phyloP scores from a whole-genome alignment of 37 sponge, comb jelly and placozoan species.

The Amphimedon queenslandica region DNA sequence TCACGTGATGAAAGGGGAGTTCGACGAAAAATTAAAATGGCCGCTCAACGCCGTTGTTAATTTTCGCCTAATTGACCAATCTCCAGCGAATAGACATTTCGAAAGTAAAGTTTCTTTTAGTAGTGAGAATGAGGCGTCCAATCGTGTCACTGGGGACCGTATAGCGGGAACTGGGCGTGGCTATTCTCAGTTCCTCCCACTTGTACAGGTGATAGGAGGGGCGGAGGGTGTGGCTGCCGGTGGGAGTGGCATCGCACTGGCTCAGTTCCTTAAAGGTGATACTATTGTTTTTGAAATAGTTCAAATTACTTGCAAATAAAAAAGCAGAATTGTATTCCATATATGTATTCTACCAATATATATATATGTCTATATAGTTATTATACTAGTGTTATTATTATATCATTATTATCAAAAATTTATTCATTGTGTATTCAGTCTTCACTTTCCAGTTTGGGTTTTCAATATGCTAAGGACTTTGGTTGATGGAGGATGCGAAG shows the following conservation, averaged over 20 bases:
- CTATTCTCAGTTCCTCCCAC: background rate
- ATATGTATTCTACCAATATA: too few species aligned
- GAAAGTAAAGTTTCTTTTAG: background rate
- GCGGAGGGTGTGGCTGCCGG: background rate
- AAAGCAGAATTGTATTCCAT: too few species aligned
- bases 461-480: too few species aligned
- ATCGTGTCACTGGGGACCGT: background rate
- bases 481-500: too few species aligned
- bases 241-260: background rate
- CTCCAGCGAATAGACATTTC: background rate
- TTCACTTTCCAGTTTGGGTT: too few species aligned
- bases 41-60: constrained; percentile 16
- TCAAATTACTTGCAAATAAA: too few species aligned
- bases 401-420: too few species aligned
- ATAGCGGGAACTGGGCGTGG: background rate
- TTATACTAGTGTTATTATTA: too few species aligned
- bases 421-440: too few species aligned
- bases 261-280: background rate
- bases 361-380: too few species aligned
- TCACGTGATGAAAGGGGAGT: constrained; percentile 29
- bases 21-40: constrained; percentile 32
- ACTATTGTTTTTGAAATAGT: background rate
- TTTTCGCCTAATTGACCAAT: constrained; percentile 26
- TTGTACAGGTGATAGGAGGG: background rate
- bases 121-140: background rate